These are phyloP conservation scores for Balaenoptera acutorostrata DNA, from an alignment of 2,113 vertebrate genomes.

Conservation along the genomic window DNA sequence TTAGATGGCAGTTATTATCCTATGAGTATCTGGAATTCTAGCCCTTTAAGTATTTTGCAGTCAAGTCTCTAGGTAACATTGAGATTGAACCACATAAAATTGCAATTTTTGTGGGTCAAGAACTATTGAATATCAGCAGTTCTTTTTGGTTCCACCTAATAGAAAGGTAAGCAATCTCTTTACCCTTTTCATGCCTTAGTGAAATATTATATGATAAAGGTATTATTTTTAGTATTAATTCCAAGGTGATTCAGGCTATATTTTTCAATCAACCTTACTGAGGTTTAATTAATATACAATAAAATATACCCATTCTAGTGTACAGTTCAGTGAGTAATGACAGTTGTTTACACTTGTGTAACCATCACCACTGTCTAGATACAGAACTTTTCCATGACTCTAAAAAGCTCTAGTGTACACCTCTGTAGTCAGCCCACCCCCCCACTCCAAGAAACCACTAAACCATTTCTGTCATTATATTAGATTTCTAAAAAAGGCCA, in stretches of 20 bases:
- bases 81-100: neutral
- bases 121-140: neutral
- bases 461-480: neutral
- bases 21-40: neutral
- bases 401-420: neutral
- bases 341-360: neutral
- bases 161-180: neutral
- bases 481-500: neutral
- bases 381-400: neutral
- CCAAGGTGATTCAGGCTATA: neutral
- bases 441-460: neutral
- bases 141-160: neutral
- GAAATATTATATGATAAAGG: neutral
- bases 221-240: slow-evolving; percentile 16
- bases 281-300: neutral
- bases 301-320: neutral
- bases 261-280: neutral
- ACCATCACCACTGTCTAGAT: neutral
- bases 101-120: neutral
- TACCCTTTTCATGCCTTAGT: neutral
- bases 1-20: neutral
- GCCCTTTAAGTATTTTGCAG: neutral
- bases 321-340: neutral
- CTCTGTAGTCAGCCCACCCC: neutral
- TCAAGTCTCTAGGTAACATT: neutral